Evolutionary conservation across 2,888 invertebrate species (phyloP).

Genomic region (Hyposoter dolosus): DNA sequence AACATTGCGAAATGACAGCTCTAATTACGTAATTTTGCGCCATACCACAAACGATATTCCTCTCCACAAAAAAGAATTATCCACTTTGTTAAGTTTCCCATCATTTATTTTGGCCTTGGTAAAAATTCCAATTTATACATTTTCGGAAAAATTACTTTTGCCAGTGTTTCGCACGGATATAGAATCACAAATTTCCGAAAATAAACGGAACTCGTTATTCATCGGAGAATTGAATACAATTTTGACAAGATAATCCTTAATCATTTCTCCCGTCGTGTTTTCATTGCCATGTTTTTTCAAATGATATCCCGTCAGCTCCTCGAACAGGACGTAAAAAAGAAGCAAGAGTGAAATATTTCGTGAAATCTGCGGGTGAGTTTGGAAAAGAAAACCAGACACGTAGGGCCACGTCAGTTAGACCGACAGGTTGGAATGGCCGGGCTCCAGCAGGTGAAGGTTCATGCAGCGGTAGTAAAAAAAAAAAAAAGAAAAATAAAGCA

Average conservation of each 20-base stretch:
- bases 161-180: background rate
- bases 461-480: background rate
- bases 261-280: background rate
- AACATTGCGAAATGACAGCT: background rate
- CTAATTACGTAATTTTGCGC: background rate
- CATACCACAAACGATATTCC: background rate
- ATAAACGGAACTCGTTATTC: background rate
- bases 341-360: background rate
- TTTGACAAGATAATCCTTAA: background rate
- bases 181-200: background rate
- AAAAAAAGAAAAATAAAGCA: background rate
- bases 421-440: background rate
- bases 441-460: background rate
- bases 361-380: background rate
- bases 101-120: background rate
- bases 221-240: background rate
- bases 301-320: background rate
- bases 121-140: background rate
- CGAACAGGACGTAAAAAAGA: background rate
- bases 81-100: background rate
- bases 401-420: slow-evolving; percentile 11
- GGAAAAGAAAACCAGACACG: background rate
- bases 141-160: background rate
- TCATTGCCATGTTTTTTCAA: background rate
- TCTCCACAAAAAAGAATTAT: background rate